Evolutionary conservation across 2,888 invertebrate genomes (phyloP).

Genomic region (Drosophila stalkeri): DNA sequence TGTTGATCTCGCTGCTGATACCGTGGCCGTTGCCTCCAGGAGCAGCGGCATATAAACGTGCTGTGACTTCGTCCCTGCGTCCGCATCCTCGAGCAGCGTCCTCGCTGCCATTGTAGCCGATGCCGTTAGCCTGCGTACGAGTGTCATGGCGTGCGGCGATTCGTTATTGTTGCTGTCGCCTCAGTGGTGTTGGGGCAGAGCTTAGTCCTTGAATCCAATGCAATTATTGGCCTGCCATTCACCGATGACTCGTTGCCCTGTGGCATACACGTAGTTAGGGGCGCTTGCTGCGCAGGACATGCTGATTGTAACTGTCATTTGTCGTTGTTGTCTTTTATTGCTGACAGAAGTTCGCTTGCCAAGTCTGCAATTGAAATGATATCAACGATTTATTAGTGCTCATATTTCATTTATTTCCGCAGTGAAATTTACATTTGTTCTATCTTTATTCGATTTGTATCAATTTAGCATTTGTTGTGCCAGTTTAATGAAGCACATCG

Average conservation of each 20-base stretch:
- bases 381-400: conserved; percentile 63
- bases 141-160: conserved; percentile 56
- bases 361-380: conserved; percentile 72
- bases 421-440: conserved; percentile 29
- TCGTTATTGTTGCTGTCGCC: conserved; percentile 34
- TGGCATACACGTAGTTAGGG: conserved; percentile 36
- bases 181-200: conserved; percentile 20
- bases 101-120: conserved; percentile 52
- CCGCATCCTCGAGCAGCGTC: conserved; percentile 46
- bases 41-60: conserved; percentile 55
- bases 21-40: conserved; percentile 62
- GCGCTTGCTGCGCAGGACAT: conserved; percentile 38
- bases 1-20: conserved; percentile 25
- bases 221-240: conserved; percentile 59
- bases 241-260: conserved; percentile 47
- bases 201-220: conserved; percentile 42
- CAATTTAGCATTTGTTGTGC: conserved; percentile 66
- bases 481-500: conserved; percentile 69
- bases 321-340: conserved; percentile 27
- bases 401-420: conserved; percentile 59
- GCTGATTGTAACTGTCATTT: conserved; percentile 46
- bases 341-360: conserved; percentile 18
- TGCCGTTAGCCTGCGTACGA: conserved; percentile 56
- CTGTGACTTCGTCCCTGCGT: conserved; percentile 29
- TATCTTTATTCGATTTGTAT: conserved; percentile 62